Base-by-base conservation (phyloP, 1,140 invertebrate species). In the Coelopa frigida region DNA sequence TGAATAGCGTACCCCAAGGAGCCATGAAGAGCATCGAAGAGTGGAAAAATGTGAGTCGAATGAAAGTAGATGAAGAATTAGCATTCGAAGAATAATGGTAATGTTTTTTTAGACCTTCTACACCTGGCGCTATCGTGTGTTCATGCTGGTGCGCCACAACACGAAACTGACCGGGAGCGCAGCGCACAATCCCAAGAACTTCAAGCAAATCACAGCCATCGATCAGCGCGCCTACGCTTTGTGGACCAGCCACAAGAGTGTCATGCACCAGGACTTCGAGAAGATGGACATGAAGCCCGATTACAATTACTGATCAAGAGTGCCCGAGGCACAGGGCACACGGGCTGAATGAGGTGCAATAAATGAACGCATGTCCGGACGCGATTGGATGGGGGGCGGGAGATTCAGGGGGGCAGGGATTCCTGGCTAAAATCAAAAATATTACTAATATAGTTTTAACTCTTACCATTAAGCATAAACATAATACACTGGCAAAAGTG, bases 281-380 rank as follows among this genome's bases (percentile, higher is more conserved):
- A 65, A 65, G 51, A 57, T 61, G 56, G 59, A 65, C 31, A 60
- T 62, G 56, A n/a, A n/a, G n/a, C n/a, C n/a, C n/a, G n/a, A n/a
- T n/a, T n/a, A n/a, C n/a, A n/a, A n/a, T n/a, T n/a, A n/a, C n/a
- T n/a, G n/a, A n/a, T n/a, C n/a, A n/a, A n/a, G n/a, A n/a, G n/a
- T n/a, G n/a, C n/a, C n/a, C n/a, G n/a, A n/a, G n/a, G n/a, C n/a
- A n/a, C n/a, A n/a, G n/a, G n/a, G n/a, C n/a, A n/a, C n/a, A n/a
- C n/a, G n/a, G n/a, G n/a, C n/a, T n/a, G n/a, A n/a, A n/a, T n/a
- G n/a, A n/a, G n/a, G n/a, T n/a, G n/a, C n/a, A n/a, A n/a, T n/a
- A n/a, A n/a, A n/a, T n/a, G n/a, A n/a, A n/a, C n/a, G n/a, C n/a
- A n/a, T n/a, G n/a, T n/a, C n/a, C n/a, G n/a, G n/a, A n/a, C n/a